These are phyloP conservation scores for Liolophura sinensis DNA, from an alignment of 1,140 invertebrate species.

Conservation along the genomic window DNA sequence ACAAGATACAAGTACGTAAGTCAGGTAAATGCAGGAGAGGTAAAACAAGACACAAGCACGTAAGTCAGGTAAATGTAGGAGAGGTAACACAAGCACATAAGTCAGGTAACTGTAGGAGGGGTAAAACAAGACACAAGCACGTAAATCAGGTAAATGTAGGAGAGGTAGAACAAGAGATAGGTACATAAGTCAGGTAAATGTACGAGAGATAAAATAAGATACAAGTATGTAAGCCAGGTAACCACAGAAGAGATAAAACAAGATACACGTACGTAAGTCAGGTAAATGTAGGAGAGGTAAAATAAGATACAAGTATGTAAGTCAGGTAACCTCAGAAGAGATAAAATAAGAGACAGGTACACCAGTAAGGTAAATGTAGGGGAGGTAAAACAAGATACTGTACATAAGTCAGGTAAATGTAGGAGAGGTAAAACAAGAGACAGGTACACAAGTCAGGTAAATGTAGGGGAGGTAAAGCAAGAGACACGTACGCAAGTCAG, in stretches of 20 bases:
- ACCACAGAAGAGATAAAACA: not conserved
- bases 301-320: not conserved
- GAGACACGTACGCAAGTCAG: not conserved
- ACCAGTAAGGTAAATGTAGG: no score
- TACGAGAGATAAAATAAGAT: not conserved
- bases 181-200: not conserved
- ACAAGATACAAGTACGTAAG: no score
- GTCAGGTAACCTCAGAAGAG: not conserved
- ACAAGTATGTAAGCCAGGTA: no score
- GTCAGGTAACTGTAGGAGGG: not conserved
- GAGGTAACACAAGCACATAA: not conserved
- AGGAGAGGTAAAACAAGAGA: slow-evolving; percentile 2
- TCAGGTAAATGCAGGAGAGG: not conserved
- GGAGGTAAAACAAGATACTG: no score
- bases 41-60: slow-evolving; percentile 11
- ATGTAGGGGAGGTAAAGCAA: not conserved
- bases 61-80: not conserved
- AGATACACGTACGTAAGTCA: not conserved
- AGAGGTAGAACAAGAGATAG: not conserved
- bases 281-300: not conserved
- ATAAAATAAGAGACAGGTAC: no score
- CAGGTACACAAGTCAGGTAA: not conserved
- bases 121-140: not conserved
- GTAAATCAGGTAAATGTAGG: not conserved
- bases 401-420: not conserved